Evolutionary conservation across 2,797 vertebrate genomes (phyloP), one percentile per base, ranked within the genome.

Genomic region (Hephaestus fuliginosus): DNA sequence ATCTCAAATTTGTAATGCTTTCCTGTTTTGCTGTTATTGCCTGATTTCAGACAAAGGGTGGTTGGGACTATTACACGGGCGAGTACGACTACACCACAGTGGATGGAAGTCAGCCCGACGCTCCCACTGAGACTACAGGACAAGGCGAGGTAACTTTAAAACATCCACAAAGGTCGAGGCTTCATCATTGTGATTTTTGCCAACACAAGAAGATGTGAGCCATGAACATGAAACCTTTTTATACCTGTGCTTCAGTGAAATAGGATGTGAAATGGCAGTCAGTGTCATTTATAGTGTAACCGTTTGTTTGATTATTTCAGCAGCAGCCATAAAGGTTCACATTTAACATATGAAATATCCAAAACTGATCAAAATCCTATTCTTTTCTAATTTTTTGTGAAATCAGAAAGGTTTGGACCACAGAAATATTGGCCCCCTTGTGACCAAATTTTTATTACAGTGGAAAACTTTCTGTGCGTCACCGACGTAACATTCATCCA

Each of bases 51-150:
- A 96, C 95, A 14, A 66, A 92, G 63, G 92, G 94, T 62, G 97
- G 96, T 84, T 95, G 89, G 79, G 96, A 97, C 17, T 97, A 97
- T 83, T 97, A 91, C 90, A 86, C 93, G n/a, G 86, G 85, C 73
- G 96, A 96, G 91, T 95, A 94, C 78, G 93, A 97, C 88, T 98
- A 98, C 82, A 95, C 90, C 78, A 92, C 92, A 7, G 85, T 96
- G 86, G 95, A 96, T 6, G 93, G 94, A 81, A 96, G 91, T 58
- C 96, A 96, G 86, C 97, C 97, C 36, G 95, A 96, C 75, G 88
- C 92, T 79, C 96, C 97, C 22, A 93, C 92, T 10, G 93, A 93
- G 70, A 92, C 94, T 18, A 88, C 92, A 3, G 93, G 92, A 90
- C 80, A 94, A 74, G 96, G 96, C 85, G 94, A 97, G 97, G 98